These are phyloP conservation scores for Orthosia incerta DNA, from an alignment of 2,888 invertebrate species.

Conservation along the genomic window DNA sequence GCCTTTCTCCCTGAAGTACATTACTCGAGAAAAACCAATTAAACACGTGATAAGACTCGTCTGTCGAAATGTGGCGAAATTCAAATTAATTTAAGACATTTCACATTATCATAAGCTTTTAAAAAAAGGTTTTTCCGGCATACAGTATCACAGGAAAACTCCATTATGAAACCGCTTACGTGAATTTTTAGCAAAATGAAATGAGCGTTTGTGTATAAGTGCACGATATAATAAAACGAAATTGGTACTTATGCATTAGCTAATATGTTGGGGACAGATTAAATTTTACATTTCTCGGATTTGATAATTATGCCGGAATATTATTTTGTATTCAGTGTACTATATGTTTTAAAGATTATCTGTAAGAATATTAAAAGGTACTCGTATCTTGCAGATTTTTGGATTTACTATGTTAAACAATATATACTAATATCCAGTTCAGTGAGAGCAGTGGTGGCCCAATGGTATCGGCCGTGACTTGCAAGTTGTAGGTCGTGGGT, in stretches of 20 bases:
- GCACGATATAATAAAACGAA: constrained; percentile 61
- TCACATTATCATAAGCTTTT: constrained; percentile 73
- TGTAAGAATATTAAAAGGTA: constrained; percentile 23
- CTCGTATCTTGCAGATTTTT: neutral
- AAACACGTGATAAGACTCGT: constrained; percentile 59
- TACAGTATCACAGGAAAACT: constrained; percentile 70
- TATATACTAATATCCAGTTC: too few relatives aligned
- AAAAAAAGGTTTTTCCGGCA: constrained; percentile 71
- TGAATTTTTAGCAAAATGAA: constrained; percentile 68
- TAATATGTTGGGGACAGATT: constrained; percentile 57
- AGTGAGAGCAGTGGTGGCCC: too few relatives aligned
- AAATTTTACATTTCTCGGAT: constrained; percentile 58
- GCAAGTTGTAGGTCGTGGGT: too few relatives aligned
- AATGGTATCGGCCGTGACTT: too few relatives aligned
- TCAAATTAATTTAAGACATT: constrained; percentile 72
- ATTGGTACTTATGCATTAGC: constrained; percentile 63
- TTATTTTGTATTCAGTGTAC: constrained; percentile 30
- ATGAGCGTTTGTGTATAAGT: constrained; percentile 65
- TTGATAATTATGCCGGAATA: constrained; percentile 37
- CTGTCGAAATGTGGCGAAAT: constrained; percentile 69
- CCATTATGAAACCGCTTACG: constrained; percentile 71
- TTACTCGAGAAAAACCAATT: constrained; percentile 56
- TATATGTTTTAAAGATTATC: constrained; percentile 26
- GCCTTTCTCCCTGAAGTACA: constrained; percentile 16
- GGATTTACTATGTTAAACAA: too few relatives aligned